Conservation (phyloP, 2,888 invertebrate species). For the Hedya salicella region DNA sequence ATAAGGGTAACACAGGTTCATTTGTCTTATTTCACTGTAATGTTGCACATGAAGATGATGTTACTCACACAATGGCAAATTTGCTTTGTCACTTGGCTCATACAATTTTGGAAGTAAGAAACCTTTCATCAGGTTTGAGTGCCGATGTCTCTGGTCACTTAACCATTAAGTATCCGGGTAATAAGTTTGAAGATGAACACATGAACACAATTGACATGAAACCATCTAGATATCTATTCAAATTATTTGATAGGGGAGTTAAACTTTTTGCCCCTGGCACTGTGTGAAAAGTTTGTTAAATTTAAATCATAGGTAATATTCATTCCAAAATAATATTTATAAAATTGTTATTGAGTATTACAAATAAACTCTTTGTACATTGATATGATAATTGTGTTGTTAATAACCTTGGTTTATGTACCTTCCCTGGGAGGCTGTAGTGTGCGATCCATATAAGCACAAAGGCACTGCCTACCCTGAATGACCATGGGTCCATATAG, state of each 20-base stretch:
- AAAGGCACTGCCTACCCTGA: too few relatives aligned
- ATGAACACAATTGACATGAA: slow-evolving; percentile 62
- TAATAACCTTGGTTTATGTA: neutral
- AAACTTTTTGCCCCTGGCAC: slow-evolving; percentile 90
- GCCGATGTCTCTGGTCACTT: slow-evolving; percentile 89
- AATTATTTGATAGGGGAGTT: slow-evolving; percentile 90
- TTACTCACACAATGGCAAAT: slow-evolving; percentile 85
- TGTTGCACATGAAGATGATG: slow-evolving; percentile 83
- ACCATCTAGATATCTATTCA: slow-evolving; percentile 85
- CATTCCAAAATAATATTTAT: neutral
- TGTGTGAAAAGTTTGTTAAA: slow-evolving; percentile 47
- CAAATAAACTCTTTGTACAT: neutral
- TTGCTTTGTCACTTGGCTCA: slow-evolving; percentile 87
- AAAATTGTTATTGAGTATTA: neutral
- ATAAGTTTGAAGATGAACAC: slow-evolving; percentile 68
- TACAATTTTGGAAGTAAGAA: slow-evolving; percentile 86
- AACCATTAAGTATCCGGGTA: slow-evolving; percentile 78
- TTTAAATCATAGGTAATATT: neutral
- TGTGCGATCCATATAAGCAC: too few relatives aligned
- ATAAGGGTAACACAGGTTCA: slow-evolving; percentile 61
- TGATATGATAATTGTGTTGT: neutral
- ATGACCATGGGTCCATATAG: too few relatives aligned
- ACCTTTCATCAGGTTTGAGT: slow-evolving; percentile 89
- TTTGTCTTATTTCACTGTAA: slow-evolving; percentile 85
- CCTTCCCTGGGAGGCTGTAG: neutral